Percentiles rank a stretch among this genome's conserved stretches.
Conservation (phyloP, 1,140 invertebrate species). For the Cephus cinctus region DNA sequence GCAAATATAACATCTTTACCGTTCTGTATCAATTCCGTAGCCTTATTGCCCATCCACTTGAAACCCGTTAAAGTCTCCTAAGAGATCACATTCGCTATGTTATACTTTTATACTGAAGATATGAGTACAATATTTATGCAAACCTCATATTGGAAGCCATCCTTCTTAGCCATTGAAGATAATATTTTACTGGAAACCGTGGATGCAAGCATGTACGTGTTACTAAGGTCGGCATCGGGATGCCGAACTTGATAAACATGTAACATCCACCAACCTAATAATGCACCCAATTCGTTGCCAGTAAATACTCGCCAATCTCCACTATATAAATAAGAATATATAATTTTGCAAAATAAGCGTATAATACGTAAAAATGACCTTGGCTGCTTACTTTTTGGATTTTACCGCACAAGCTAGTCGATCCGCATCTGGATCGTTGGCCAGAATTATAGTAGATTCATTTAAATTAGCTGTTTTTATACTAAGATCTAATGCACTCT, state of each 20-base stretch:
- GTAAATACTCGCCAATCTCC: constrained; percentile 88
- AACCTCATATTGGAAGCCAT: constrained; percentile 82
- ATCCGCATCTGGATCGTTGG: constrained; percentile 99
- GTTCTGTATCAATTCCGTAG: constrained; percentile 68
- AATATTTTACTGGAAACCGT: constrained; percentile 98
- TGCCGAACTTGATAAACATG: constrained; percentile 59
- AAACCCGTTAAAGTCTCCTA: constrained; percentile 98
- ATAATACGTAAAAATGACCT: constrained; percentile 16
- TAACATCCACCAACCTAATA: constrained; percentile 95
- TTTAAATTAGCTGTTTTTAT: constrained; percentile 79
- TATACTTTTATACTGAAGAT: constrained; percentile 9
- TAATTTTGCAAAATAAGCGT: no score
- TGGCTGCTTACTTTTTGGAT: constrained; percentile 56
- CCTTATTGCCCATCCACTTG: constrained; percentile 98
- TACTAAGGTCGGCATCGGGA: constrained; percentile 50
- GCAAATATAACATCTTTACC: constrained; percentile 86
- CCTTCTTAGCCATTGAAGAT: constrained; percentile 74
- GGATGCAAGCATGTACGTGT: constrained; percentile 85
- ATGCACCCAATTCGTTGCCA: constrained; percentile 93
- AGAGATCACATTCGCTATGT: constrained; percentile 9
- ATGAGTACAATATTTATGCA: constrained; percentile 3
- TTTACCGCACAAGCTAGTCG: constrained; percentile 90
- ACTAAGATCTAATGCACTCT: constrained; percentile 83
- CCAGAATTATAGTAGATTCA: constrained; percentile 77
- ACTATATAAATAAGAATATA: no score